A percentile compares a stretch with the other conserved stretches of the same genome.
Evolutionary conservation across 2,113 vertebrate genomes (phyloP).

Genomic region (Syrmaticus mikado): DNA sequence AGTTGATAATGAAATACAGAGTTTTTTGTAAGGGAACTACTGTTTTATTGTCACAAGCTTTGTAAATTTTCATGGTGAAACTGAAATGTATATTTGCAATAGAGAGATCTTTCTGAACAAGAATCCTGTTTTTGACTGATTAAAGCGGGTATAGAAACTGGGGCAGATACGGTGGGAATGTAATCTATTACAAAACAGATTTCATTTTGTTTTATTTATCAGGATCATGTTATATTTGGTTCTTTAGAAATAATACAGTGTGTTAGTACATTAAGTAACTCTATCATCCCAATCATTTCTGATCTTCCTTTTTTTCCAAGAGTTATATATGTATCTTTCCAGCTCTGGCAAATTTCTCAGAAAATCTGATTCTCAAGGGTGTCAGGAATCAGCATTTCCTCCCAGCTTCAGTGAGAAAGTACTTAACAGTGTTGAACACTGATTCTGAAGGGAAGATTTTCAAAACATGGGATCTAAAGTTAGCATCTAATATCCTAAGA

Average conservation of each 20-base stretch:
- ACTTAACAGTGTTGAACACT: not conserved
- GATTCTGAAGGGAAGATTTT: not conserved
- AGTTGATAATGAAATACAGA: not conserved
- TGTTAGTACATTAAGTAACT: not conserved
- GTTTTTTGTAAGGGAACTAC: not conserved
- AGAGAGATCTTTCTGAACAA: not conserved
- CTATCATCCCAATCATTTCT: not conserved
- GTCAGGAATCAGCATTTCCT: not conserved
- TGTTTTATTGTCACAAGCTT: not conserved
- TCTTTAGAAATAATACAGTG: not conserved
- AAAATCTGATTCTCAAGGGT: not conserved
- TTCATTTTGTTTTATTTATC: not conserved
- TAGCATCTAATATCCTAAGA: not conserved
- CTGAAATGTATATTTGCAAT: not conserved
- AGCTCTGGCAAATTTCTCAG: not conserved
- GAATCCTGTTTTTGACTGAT: not conserved
- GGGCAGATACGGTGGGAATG: not conserved
- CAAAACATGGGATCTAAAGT: not conserved
- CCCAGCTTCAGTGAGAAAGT: not conserved
- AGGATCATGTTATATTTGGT: not conserved
- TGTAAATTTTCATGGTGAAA: not conserved
- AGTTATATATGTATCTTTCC: not conserved
- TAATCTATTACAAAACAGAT: not conserved
- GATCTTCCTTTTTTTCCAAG: not conserved
- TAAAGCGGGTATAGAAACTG: not conserved